phyloP scores from a whole-genome alignment of 2,888 invertebrate species.

The Scaptomyza flava region DNA sequence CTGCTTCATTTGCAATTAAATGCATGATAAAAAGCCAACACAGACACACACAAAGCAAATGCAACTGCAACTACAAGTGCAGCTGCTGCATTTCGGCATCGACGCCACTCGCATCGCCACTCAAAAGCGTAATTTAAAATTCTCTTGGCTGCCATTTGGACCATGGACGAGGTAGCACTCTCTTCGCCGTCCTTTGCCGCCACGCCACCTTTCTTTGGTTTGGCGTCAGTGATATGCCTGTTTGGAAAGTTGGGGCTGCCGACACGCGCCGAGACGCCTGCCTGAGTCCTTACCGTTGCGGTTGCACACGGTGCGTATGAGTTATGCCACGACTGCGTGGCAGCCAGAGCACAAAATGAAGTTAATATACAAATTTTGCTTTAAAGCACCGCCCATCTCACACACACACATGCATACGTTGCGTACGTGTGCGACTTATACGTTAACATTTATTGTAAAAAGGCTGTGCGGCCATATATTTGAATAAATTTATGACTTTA shows the following conservation, averaged over 20 bases:
- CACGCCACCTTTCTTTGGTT: slow-evolving; percentile 54
- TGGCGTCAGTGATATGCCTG: slow-evolving; percentile 65
- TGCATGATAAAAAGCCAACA: slow-evolving; percentile 62
- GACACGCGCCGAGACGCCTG: slow-evolving; percentile 50
- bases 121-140: slow-evolving; percentile 79
- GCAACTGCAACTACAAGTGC: slow-evolving; percentile 18
- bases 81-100: slow-evolving; percentile 69
- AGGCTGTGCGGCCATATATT: slow-evolving; percentile 53
- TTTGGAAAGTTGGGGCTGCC: slow-evolving; percentile 38
- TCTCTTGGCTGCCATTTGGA: slow-evolving; percentile 75
- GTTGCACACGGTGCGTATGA: slow-evolving; percentile 75
- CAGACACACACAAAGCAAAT: slow-evolving; percentile 12
- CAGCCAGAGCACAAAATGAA: slow-evolving; percentile 65
- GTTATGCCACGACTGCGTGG: slow-evolving; percentile 70
- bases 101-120: slow-evolving; percentile 62
- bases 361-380: slow-evolving; percentile 76
- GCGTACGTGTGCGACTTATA: slow-evolving; percentile 51
- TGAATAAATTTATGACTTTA: slow-evolving; percentile 78
- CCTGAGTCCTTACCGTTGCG: slow-evolving; percentile 48
- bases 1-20: slow-evolving; percentile 77
- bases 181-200: background rate
- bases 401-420: background rate
- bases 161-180: slow-evolving; percentile 32
- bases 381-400: slow-evolving; percentile 52
- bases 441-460: slow-evolving; percentile 24